Evolutionary conservation across 2,888 invertebrate genomes (phyloP), one percentile per base, ranked within the genome.

Genomic region (Tenthredo amoena): DNA sequence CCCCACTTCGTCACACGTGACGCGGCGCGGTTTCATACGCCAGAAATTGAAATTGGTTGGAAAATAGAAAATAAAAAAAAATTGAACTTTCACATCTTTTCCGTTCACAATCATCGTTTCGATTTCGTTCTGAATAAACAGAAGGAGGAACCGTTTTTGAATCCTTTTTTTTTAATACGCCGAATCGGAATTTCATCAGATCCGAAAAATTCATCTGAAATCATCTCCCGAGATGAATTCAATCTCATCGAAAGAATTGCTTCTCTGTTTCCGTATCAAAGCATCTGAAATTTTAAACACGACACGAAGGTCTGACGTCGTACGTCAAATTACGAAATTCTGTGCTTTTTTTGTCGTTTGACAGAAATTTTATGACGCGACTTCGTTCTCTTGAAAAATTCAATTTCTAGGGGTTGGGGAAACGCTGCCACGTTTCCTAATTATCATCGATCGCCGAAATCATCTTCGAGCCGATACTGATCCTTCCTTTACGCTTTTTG

Each of bases 401-500:
- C 7, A 3, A 12, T 12, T 47, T 2, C 12, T 47, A 15, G 47
- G 40, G 40, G 40, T 10, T 43, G 40, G 7, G 26, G 26, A 26
- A 26, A 37, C 4, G 37, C 37, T 21, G 1, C 10, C 12, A 26
- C 2, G 31, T 12, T 68, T 34, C 26, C 1, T 15, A 12, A 15
- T 26, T 7, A 12, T 68, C 68, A 2, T 3, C 15, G 34, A 31
- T 68, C 5, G 12, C 1, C 12, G 4, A 18, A 26, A n/a, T 37
- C 50, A n/a, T 18, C 21, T 9, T 9, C 31, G 37, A 50, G 31
- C 31, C 21, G 31, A 34, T 55, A 26, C 68, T 21, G 55, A 81
- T 86, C 79, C 7, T 76, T 81, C 87, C 87, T 34, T 34, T 7
- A 72, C 26, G 9, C 9, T 21, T 76, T 21, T 90, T 90, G 89